Conservation (phyloP, 2,888 invertebrate species). For the Hydrotaea diabolus region DNA sequence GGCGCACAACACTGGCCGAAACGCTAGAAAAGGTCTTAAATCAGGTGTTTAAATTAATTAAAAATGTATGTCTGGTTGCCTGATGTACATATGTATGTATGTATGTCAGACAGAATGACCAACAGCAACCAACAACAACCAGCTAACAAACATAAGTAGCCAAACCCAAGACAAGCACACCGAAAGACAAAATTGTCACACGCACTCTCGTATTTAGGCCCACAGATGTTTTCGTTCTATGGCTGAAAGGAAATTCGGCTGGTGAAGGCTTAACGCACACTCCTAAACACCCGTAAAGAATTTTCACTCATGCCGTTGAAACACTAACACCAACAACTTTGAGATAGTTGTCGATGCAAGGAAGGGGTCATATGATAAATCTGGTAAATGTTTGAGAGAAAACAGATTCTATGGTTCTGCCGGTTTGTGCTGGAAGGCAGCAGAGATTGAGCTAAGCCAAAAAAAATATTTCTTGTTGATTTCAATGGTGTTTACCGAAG, state of each 20-base stretch:
- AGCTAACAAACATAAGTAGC: conserved; percentile 44
- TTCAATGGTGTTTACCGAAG: no score
- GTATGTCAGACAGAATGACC: neutral
- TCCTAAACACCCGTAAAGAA: neutral
- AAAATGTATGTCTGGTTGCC: conserved; percentile 22
- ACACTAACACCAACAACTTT: neutral
- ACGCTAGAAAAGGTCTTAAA: conserved; percentile 38
- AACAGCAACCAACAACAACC: neutral
- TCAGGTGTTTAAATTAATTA: conserved; percentile 67
- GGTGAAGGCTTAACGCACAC: neutral
- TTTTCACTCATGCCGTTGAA: neutral
- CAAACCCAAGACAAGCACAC: conserved; percentile 9
- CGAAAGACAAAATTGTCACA: conserved; percentile 29
- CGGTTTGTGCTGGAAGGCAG: no score
- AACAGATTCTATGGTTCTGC: no score
- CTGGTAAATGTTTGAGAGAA: no score
- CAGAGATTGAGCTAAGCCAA: no score
- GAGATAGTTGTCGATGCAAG: neutral
- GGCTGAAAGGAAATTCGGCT: neutral
- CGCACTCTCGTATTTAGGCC: neutral
- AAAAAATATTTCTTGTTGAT: no score
- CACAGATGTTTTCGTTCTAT: neutral
- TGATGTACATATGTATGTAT: no score
- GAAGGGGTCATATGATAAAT: neutral
- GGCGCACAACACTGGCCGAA: neutral